Conservation (phyloP, 2,797 vertebrate species). For the Anguilla anguilla region DNA sequence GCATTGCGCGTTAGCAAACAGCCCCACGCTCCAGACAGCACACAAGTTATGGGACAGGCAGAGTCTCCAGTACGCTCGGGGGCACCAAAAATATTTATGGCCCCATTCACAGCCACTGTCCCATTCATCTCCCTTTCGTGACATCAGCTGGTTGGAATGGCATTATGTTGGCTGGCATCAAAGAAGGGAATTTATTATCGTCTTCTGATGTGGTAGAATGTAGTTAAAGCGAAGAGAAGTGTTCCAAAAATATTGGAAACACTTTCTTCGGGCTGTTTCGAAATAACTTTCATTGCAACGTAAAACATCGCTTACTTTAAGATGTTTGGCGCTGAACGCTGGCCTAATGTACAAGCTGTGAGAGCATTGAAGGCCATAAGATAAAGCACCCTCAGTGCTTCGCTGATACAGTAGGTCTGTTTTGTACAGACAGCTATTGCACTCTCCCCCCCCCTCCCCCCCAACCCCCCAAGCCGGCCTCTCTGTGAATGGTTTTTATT, state of each 20-base stretch:
- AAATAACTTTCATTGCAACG: conserved; percentile 1
- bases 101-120: conserved; percentile 39
- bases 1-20: conserved; percentile 5
- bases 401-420: conserved; percentile 1
- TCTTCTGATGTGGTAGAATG: background rate
- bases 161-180: conserved; percentile 41
- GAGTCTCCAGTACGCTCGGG: conserved; percentile 21
- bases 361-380: background rate
- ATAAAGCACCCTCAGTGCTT: background rate
- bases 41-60: conserved; percentile 7
- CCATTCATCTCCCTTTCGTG: conserved; percentile 34
- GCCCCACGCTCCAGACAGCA: background rate
- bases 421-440: conserved; percentile 10
- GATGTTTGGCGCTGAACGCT: background rate
- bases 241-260: background rate
- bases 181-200: conserved; percentile 31
- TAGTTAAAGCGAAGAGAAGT: background rate
- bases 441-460: background rate
- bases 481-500: conserved; percentile 20
- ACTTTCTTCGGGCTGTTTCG: background rate
- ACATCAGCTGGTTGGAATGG: conserved; percentile 35
- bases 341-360: background rate
- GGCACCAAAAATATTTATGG: conserved; percentile 33
- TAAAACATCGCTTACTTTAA: conserved; percentile 16
- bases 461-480: conserved; percentile 14